Evolutionary conservation across 1,140 invertebrate species (phyloP).

Genomic region (Oedothorax gibbosus): DNA sequence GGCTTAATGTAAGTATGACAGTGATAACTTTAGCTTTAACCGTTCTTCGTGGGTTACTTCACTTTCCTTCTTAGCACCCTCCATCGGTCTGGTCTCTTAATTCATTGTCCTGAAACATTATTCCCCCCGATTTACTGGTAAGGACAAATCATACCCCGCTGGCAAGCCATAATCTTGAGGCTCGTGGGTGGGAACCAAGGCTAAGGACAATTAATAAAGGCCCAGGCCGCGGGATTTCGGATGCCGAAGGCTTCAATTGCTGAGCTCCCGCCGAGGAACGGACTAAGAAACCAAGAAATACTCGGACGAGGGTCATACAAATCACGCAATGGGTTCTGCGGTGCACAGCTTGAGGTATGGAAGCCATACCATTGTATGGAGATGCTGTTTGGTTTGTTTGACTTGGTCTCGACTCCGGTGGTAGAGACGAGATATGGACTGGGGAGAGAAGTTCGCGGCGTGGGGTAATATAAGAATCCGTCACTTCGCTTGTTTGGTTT

Average conservation of each 20-base stretch:
- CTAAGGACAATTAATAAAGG: slow-evolving; percentile 55
- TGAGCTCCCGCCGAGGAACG: slow-evolving; percentile 35
- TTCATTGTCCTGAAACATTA: slow-evolving; percentile 49
- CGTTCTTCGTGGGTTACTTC: no score
- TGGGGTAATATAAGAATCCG: slow-evolving; percentile 49
- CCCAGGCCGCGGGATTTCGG: slow-evolving; percentile 43
- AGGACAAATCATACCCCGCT: slow-evolving; percentile 49
- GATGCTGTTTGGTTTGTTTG: neutral
- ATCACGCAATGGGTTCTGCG: slow-evolving; percentile 32
- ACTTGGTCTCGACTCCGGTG: slow-evolving; percentile 41
- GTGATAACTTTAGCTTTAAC: no score
- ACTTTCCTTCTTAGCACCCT: no score
- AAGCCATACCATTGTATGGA: slow-evolving; percentile 42
- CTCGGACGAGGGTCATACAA: slow-evolving; percentile 41
- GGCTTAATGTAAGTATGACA: no score
- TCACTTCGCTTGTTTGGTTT: slow-evolving; percentile 26
- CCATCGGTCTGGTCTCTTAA: slow-evolving; percentile 35
- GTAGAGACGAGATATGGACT: slow-evolving; percentile 38
- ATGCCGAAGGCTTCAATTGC: slow-evolving; percentile 53
- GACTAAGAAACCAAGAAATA: slow-evolving; percentile 28
- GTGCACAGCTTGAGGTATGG: slow-evolving; percentile 17
- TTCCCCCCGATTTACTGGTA: slow-evolving; percentile 40
- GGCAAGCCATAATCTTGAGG: slow-evolving; percentile 45
- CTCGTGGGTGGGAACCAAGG: slow-evolving; percentile 45
- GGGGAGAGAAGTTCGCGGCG: slow-evolving; percentile 35